Conservation (phyloP, 2,888 invertebrate genomes). For the Dorcus hopei region DNA sequence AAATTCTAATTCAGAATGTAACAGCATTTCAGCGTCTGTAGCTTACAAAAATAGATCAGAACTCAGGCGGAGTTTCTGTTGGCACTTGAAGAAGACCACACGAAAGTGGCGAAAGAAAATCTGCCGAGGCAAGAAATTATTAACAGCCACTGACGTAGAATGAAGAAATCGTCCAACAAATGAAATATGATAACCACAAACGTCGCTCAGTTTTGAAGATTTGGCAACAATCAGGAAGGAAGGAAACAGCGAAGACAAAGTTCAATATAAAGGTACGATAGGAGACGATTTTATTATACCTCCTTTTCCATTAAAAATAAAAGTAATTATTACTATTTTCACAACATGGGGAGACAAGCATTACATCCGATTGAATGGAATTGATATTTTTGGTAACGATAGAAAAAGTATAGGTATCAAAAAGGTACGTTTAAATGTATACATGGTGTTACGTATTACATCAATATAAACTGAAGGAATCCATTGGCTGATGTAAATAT, state of each 20-base stretch:
- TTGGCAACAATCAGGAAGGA: background rate
- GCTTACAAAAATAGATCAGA: background rate
- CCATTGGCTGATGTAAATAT: slow-evolving; percentile 60
- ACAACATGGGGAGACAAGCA: slow-evolving; percentile 79
- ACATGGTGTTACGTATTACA: background rate
- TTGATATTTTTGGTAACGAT: slow-evolving; percentile 68
- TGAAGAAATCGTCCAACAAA: slow-evolving; percentile 33
- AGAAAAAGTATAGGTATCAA: slow-evolving; percentile 60
- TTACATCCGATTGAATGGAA: slow-evolving; percentile 74
- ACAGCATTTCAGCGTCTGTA: slow-evolving; percentile 17
- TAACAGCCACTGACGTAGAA: slow-evolving; percentile 39
- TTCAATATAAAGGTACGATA: background rate
- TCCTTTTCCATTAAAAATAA: slow-evolving; percentile 63
- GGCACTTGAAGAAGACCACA: slow-evolving; percentile 32
- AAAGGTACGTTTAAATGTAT: slow-evolving; percentile 53
- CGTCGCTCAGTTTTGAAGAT: slow-evolving; percentile 22
- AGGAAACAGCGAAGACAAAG: slow-evolving; percentile 15
- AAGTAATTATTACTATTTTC: slow-evolving; percentile 67
- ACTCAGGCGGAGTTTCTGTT: background rate
- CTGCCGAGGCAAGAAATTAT: slow-evolving; percentile 41
- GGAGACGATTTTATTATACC: slow-evolving; percentile 64
- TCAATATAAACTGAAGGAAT: too few species aligned
- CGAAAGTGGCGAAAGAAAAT: slow-evolving; percentile 41
- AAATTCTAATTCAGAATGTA: slow-evolving; percentile 19
- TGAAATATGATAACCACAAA: slow-evolving; percentile 9